Evolutionary conservation across 1,140 invertebrate species (phyloP).

Genomic region (Dermatophagoides farinae): DNA sequence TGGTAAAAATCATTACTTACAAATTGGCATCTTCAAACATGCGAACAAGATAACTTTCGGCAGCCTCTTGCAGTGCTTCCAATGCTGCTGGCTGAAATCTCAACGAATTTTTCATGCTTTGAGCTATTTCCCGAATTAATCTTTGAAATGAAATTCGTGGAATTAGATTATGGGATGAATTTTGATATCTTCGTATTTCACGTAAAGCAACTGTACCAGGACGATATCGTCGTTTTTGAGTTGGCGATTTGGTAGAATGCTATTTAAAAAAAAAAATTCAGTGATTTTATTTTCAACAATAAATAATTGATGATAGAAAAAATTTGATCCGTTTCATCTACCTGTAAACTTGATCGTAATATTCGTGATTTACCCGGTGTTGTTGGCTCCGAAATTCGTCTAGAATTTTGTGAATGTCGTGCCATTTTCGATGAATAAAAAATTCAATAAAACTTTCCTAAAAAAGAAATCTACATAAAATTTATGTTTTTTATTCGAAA

Average conservation of each 20-base stretch:
- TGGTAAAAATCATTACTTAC: conserved; percentile 54
- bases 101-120: neutral
- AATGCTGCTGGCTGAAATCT: conserved; percentile 31
- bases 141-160: conserved; percentile 31
- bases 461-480: too few relatives aligned
- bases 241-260: conserved; percentile 53
- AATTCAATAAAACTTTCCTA: too few relatives aligned
- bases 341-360: too few relatives aligned
- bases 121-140: conserved; percentile 21
- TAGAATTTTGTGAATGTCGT: too few relatives aligned
- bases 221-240: conserved; percentile 24
- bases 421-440: too few relatives aligned
- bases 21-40: conserved; percentile 27
- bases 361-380: too few relatives aligned
- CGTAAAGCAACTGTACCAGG: conserved; percentile 28
- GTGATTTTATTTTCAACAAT: conserved; percentile 27
- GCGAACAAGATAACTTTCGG: conserved; percentile 23
- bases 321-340: too few relatives aligned
- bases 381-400: too few relatives aligned
- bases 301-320: too few relatives aligned
- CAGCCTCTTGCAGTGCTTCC: conserved; percentile 23
- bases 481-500: too few relatives aligned
- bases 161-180: conserved; percentile 48
- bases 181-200: conserved; percentile 37
- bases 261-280: too few relatives aligned